Evolutionary conservation across 2,113 vertebrate species (phyloP).

Genomic region (Erythrocercus mccallii): DNA sequence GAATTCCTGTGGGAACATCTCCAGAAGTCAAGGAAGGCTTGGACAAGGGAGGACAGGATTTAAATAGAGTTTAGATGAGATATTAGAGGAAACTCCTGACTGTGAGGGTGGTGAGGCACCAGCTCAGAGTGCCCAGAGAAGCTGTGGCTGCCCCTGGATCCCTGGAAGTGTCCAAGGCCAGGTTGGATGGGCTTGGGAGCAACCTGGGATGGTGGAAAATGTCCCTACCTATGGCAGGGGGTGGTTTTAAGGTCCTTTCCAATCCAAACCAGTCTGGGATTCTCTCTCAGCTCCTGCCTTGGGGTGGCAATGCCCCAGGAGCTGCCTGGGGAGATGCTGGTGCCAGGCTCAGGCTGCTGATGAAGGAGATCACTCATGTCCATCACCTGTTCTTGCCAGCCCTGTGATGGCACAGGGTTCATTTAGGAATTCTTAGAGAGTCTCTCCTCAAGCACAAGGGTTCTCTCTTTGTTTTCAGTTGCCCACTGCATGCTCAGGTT

Average conservation of each 20-base stretch:
- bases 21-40: not conserved
- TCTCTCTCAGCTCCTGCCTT: rapidly evolving
- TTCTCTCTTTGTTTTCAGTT: not conserved
- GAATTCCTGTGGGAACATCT: not conserved
- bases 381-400: not conserved
- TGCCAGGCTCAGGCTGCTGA: not conserved
- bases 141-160: not conserved
- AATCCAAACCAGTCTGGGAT: not conserved
- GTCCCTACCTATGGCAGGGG: not conserved
- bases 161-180: not conserved
- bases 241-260: not conserved
- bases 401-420: not conserved
- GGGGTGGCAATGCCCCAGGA: not conserved
- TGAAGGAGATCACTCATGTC: not conserved
- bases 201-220: rapidly evolving
- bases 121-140: not conserved
- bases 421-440: rapidly evolving
- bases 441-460: not conserved
- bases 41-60: not conserved
- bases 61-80: not conserved
- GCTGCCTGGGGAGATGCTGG: not conserved
- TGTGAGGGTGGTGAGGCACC: rapidly evolving
- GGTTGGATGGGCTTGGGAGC: rapidly evolving
- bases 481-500: not conserved
- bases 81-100: not conserved